A percentile compares a stretch with the other conserved stretches of the same genome.
These are phyloP conservation scores for Graptemys geographica DNA, from an alignment of 2,797 vertebrate genomes.

Conservation along the genomic window DNA sequence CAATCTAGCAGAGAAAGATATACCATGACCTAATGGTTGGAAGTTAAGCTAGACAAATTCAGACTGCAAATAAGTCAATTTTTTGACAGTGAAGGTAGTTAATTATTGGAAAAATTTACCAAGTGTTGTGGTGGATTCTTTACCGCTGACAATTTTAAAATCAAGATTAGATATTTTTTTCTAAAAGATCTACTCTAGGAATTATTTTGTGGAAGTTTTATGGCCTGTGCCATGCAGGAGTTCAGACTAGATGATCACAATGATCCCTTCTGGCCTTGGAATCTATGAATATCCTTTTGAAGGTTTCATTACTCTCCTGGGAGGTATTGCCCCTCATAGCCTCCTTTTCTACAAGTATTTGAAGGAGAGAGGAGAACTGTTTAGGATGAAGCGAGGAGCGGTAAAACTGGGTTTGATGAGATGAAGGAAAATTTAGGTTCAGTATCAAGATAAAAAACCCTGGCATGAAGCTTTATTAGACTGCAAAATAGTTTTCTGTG, in stretches of 20 bases:
- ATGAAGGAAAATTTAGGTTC: not conserved
- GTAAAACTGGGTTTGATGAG: not conserved
- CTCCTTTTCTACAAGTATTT: not conserved
- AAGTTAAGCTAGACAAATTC: not conserved
- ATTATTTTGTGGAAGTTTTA: not conserved
- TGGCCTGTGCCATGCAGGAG: not conserved
- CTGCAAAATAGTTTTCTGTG: not conserved
- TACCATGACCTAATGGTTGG: not conserved
- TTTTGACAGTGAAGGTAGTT: not conserved
- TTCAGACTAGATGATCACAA: not conserved
- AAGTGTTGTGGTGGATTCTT: not conserved
- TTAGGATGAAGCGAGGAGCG: not conserved
- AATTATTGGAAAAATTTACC: not conserved
- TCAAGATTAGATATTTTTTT: not conserved
- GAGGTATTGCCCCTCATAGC: not conserved
- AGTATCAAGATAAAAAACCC: not conserved
- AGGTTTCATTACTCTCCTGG: not conserved
- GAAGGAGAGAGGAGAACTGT: not conserved
- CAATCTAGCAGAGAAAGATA: not conserved
- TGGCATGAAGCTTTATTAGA: not conserved
- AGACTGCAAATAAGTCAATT: not conserved
- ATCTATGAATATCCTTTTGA: not conserved
- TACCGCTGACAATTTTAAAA: not conserved
- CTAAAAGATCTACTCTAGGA: not conserved
- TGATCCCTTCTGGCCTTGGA: not conserved